phyloP scores from a whole-genome alignment of 2,113 vertebrate genomes.

The Mugil cephalus region DNA sequence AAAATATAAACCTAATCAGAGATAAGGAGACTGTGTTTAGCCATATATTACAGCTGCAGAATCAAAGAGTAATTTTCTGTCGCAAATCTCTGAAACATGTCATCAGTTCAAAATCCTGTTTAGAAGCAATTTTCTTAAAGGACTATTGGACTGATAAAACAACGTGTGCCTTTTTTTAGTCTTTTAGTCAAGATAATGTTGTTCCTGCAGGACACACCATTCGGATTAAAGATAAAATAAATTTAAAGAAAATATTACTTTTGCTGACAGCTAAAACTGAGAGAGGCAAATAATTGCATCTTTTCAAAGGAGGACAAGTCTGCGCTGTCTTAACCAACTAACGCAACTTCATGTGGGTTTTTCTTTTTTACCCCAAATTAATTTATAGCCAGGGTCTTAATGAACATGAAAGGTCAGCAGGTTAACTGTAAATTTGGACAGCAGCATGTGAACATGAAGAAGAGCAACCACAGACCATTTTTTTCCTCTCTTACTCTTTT shows the following conservation, averaged over 20 bases:
- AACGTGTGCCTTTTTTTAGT: not conserved
- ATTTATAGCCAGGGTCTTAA: not conserved
- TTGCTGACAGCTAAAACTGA: not conserved
- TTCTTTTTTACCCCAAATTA: not conserved
- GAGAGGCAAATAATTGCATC: not conserved
- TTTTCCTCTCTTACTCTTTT: not conserved
- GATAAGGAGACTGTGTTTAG: not conserved
- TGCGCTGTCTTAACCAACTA: not conserved
- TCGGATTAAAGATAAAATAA: no score
- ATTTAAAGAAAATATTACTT: no score
- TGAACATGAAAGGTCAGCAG: conserved; percentile 31
- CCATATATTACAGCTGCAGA: not conserved
- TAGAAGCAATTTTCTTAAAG: not conserved
- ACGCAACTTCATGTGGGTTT: not conserved
- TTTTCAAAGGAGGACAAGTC: not conserved
- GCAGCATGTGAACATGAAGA: not conserved
- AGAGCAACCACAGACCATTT: not conserved
- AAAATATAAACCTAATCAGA: not conserved
- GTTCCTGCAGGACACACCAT: not conserved
- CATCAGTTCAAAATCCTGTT: conserved; percentile 24
- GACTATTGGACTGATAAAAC: not conserved
- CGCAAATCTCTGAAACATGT: not conserved
- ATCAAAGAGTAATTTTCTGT: not conserved
- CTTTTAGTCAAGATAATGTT: not conserved
- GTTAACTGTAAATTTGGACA: conserved; percentile 6